phyloP scores from a whole-genome alignment of 2,113 vertebrate genomes.

The Apus apus region DNA sequence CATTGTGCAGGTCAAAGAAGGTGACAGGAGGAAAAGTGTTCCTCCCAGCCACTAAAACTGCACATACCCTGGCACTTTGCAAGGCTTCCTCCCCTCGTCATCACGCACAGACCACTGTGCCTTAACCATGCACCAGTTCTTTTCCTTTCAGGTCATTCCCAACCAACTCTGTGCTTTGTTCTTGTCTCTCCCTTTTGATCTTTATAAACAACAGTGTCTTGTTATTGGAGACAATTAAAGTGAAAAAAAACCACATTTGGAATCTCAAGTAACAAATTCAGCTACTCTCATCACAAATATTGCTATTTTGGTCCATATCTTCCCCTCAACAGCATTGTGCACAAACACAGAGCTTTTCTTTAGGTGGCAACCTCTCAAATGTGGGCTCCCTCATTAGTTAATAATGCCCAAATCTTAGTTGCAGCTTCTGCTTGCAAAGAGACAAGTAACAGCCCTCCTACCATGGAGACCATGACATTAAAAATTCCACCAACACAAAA shows the following conservation, averaged over 20 bases:
- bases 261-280: neutral
- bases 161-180: neutral
- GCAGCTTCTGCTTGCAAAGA: neutral
- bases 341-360: neutral
- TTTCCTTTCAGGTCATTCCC: neutral
- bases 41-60: neutral
- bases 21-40: neutral
- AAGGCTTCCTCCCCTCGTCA: neutral
- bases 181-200: neutral
- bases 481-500: fast-evolving
- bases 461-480: neutral
- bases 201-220: neutral
- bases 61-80: too few relatives aligned
- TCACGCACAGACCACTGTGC: neutral
- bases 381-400: neutral
- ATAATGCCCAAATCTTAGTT: neutral
- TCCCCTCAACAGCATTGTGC: neutral
- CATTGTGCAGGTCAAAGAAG: neutral
- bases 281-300: neutral
- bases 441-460: neutral
- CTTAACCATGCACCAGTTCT: fast-evolving
- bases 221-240: neutral
- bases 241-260: neutral
- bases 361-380: neutral
- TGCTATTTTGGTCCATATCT: neutral